phyloP scores from a whole-genome alignment of 2,797 vertebrate genomes.

The Lates japonicus region DNA sequence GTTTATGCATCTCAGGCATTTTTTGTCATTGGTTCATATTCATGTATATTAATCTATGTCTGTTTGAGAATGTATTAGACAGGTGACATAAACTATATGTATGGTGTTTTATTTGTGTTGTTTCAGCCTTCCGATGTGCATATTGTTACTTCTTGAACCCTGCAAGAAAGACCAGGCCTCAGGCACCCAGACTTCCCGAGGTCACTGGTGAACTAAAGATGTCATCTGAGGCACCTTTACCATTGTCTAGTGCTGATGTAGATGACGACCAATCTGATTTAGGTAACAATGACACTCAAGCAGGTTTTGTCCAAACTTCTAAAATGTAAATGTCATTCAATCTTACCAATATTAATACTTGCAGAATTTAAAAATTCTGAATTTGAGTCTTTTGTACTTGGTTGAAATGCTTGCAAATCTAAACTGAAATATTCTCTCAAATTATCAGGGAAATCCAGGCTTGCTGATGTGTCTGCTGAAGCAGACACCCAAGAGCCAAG shows the following conservation, averaged over 20 bases:
- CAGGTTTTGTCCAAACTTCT: neutral
- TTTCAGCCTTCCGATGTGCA: conserved; percentile 96
- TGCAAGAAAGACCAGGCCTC: conserved; percentile 96
- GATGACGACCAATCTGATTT: conserved; percentile 64
- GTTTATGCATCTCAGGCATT: conserved; percentile 81
- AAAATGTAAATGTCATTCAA: conserved; percentile 2
- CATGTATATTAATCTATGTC: conserved; percentile 82
- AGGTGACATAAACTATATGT: conserved; percentile 55
- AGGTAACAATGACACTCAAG: conserved; percentile 53
- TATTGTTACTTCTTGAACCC: conserved; percentile 99
- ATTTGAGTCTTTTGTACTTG: neutral
- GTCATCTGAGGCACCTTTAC: conserved; percentile 63
- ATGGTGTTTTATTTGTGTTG: conserved; percentile 56
- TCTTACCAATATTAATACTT: neutral
- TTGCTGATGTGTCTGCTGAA: conserved; percentile 54
- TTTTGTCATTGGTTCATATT: conserved; percentile 81
- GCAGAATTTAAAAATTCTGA: neutral
- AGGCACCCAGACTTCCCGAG: conserved; percentile 93
- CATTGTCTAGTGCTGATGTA: conserved; percentile 66
- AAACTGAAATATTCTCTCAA: conserved; percentile 23
- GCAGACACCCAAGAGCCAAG: conserved; percentile 58
- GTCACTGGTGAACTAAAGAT: conserved; percentile 86
- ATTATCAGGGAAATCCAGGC: conserved; percentile 65
- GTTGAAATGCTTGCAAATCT: conserved; percentile 30
- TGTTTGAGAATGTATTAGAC: conserved; percentile 52